Evolutionary conservation across 2,113 vertebrate genomes (phyloP).

Genomic region (Nesogale talazaci): DNA sequence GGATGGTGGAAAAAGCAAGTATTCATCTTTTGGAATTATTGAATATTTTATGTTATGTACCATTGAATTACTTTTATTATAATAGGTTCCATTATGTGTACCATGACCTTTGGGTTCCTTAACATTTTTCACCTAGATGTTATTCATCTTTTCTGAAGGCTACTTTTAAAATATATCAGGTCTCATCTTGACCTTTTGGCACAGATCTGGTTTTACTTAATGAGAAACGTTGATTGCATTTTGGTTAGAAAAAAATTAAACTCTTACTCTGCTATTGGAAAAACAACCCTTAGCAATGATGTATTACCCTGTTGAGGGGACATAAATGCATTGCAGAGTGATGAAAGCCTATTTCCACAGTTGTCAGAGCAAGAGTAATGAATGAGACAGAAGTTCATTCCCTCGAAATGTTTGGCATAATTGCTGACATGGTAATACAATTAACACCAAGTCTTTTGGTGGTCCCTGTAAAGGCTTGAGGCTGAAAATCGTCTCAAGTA

Average conservation of each 20-base stretch:
- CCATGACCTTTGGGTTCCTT: slow-evolving; percentile 42
- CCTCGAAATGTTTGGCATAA: slow-evolving; percentile 53
- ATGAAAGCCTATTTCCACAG: slow-evolving; percentile 36
- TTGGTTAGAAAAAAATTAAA: slow-evolving; percentile 54
- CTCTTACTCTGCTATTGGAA: slow-evolving; percentile 59
- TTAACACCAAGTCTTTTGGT: slow-evolving; percentile 43
- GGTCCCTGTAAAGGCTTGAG: slow-evolving; percentile 7
- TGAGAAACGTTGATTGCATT: slow-evolving; percentile 64
- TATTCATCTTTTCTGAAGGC: slow-evolving; percentile 65
- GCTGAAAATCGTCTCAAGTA: background rate
- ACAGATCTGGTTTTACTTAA: slow-evolving; percentile 53
- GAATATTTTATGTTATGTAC: background rate
- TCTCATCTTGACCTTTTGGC: slow-evolving; percentile 69
- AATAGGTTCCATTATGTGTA: slow-evolving; percentile 27
- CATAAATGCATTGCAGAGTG: slow-evolving; percentile 50
- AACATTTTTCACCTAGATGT: background rate
- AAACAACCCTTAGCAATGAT: slow-evolving; percentile 55
- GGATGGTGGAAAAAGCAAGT: background rate
- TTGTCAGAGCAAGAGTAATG: slow-evolving; percentile 66
- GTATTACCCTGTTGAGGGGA: slow-evolving; percentile 33
- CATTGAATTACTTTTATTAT: slow-evolving; percentile 14
- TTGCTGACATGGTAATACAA: slow-evolving; percentile 13
- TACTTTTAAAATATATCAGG: slow-evolving; percentile 54
- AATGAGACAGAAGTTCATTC: slow-evolving; percentile 38
- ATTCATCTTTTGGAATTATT: slow-evolving; percentile 26